These are phyloP conservation scores for Crocidura indochinensis DNA, from an alignment of 2,797 vertebrate species.

Conservation along the genomic window DNA sequence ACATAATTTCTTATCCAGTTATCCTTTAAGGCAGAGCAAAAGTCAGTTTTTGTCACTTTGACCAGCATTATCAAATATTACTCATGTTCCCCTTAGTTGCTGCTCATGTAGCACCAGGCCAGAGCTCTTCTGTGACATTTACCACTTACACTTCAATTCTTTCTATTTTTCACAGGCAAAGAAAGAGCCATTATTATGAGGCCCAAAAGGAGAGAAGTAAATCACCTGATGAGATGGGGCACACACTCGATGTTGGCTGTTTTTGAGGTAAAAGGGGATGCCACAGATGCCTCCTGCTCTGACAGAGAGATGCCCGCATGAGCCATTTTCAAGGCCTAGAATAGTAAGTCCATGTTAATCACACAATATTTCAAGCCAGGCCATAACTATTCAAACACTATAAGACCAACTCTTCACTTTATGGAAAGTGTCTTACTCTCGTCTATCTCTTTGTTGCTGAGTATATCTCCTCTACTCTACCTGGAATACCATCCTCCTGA, in stretches of 20 bases:
- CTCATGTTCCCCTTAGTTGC: not conserved
- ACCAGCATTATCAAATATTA: not conserved
- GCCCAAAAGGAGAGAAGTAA: not conserved
- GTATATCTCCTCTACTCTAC: not conserved
- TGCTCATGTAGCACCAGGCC: too few species aligned
- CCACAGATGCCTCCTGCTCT: constrained; percentile 88
- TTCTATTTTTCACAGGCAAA: not conserved
- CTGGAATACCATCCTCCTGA: not conserved
- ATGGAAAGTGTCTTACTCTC: rapidly evolving
- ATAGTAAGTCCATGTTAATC: constrained; percentile 47
- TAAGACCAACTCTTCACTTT: not conserved
- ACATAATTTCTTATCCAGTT: not conserved
- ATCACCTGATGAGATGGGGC: constrained; percentile 86
- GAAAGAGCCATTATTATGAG: rapidly evolving
- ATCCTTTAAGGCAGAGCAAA: not conserved
- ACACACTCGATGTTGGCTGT: constrained; percentile 86
- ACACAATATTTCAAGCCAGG: not conserved
- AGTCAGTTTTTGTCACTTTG: not conserved
- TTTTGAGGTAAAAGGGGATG: constrained; percentile 88
- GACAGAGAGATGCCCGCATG: constrained; percentile 86
- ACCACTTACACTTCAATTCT: not conserved
- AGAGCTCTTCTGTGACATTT: not conserved
- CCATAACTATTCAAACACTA: not conserved
- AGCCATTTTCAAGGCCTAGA: constrained; percentile 89
- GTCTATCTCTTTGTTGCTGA: not conserved